Percentiles rank a stretch among this genome's conserved stretches.
These are phyloP conservation scores for Charina bottae DNA, from an alignment of 2,113 vertebrate genomes.

Conservation along the genomic window DNA sequence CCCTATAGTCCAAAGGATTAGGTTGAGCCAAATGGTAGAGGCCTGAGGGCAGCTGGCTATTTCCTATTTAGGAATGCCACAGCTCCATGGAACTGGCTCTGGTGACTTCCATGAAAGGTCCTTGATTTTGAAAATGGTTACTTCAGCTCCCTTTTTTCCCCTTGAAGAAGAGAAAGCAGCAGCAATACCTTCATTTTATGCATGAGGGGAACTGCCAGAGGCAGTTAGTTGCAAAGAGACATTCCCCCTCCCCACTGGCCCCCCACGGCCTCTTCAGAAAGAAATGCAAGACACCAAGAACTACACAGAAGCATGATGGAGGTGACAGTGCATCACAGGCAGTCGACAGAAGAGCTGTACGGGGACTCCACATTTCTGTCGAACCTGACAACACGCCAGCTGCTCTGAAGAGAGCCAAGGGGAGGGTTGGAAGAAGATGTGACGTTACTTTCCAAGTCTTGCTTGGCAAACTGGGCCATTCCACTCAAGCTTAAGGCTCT, in stretches of 20 bases:
- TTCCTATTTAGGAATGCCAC: neutral
- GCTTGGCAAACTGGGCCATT: neutral
- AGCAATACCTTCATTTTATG: neutral
- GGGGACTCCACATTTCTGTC: neutral
- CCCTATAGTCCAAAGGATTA: neutral
- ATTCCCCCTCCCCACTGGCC: neutral
- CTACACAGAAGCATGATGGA: neutral
- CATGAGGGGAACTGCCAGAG: neutral
- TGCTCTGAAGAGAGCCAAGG: neutral
- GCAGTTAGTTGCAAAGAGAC: neutral
- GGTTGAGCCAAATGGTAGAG: neutral
- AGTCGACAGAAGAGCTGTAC: neutral
- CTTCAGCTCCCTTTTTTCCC: neutral
- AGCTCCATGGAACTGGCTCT: neutral
- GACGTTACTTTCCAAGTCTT: neutral
- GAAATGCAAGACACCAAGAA: neutral
- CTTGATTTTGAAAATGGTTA: neutral
- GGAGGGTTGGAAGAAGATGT: neutral
- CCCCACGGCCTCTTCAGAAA: neutral
- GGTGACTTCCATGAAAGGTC: neutral
- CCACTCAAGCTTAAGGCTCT: neutral
- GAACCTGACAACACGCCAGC: neutral
- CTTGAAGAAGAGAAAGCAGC: neutral
- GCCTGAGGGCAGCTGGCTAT: neutral
- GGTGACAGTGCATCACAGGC: neutral